phyloP scores from a whole-genome alignment of 2,113 vertebrate species.

The Furnarius figulus region DNA sequence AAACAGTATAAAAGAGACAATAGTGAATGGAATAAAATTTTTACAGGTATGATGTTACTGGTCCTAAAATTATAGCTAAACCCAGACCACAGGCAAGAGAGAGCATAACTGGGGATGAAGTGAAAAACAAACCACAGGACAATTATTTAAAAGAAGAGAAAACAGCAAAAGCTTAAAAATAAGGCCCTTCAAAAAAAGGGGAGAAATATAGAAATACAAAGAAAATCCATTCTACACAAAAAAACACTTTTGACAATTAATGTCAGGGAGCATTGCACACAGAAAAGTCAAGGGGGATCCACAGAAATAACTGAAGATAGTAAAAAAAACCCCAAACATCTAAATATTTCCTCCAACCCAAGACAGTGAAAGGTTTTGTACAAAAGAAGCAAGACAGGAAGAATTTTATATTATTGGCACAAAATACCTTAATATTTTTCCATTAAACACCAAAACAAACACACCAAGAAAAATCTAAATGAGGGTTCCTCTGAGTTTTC shows the following conservation, averaged over 20 bases:
- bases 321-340: background rate
- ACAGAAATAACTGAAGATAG: background rate
- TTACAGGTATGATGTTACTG: background rate
- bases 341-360: background rate
- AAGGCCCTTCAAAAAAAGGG: background rate
- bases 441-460: background rate
- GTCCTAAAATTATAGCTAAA: background rate
- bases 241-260: background rate
- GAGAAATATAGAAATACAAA: background rate
- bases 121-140: background rate
- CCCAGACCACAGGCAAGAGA: background rate
- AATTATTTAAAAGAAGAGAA: background rate
- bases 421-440: background rate
- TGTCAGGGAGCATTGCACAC: background rate
- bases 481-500: background rate
- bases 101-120: background rate
- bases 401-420: background rate
- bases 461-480: conserved; percentile 4
- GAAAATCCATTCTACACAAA: background rate
- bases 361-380: background rate
- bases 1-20: background rate
- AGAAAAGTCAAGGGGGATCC: background rate
- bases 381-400: background rate
- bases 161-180: background rate
- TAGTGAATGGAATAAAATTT: background rate